Evolutionary conservation across 1,140 invertebrate species (phyloP).

Genomic region (Drosophila setifemur): DNA sequence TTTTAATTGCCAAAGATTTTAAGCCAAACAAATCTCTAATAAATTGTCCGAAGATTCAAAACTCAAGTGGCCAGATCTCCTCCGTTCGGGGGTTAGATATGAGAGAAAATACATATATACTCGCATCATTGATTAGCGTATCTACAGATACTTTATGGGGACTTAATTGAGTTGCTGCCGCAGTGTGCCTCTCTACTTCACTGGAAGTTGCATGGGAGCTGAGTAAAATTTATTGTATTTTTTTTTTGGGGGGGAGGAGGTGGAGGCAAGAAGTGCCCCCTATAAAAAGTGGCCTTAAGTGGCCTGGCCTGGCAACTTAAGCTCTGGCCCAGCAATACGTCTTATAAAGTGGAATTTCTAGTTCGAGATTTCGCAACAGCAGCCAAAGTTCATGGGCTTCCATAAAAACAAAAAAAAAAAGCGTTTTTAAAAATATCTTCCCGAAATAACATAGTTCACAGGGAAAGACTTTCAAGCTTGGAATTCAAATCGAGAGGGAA

Average conservation of each 20-base stretch:
- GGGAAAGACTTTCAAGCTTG: constrained; percentile 66
- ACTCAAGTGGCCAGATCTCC: constrained; percentile 11
- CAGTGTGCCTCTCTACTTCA: constrained; percentile 39
- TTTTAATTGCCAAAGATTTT: constrained; percentile 29
- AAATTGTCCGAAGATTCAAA: constrained; percentile 20
- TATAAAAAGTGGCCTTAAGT: constrained; percentile 77
- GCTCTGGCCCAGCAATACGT: constrained; percentile 28
- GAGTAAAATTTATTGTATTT: constrained; percentile 78
- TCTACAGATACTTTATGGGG: constrained; percentile 74
- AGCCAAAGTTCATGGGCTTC: constrained; percentile 60
- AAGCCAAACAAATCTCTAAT: constrained; percentile 42
- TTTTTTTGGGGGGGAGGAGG: constrained; percentile 4
- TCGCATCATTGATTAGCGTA: constrained; percentile 78
- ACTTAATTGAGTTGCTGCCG: constrained; percentile 74
- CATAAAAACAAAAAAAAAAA: constrained; percentile 6
- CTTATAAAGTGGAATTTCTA: constrained; percentile 70
- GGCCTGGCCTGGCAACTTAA: constrained; percentile 51
- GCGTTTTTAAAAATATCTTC: no score
- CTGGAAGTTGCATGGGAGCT: constrained; percentile 49
- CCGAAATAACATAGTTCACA: constrained; percentile 44
- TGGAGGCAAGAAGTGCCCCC: constrained; percentile 62
- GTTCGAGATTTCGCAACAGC: constrained; percentile 56
- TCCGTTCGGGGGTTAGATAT: constrained; percentile 15
- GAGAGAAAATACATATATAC: constrained; percentile 26
- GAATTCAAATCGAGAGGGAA: constrained; percentile 58